Evolutionary conservation across 2,888 invertebrate genomes (phyloP).

Genomic region (Disparrhopalites patrizii): DNA sequence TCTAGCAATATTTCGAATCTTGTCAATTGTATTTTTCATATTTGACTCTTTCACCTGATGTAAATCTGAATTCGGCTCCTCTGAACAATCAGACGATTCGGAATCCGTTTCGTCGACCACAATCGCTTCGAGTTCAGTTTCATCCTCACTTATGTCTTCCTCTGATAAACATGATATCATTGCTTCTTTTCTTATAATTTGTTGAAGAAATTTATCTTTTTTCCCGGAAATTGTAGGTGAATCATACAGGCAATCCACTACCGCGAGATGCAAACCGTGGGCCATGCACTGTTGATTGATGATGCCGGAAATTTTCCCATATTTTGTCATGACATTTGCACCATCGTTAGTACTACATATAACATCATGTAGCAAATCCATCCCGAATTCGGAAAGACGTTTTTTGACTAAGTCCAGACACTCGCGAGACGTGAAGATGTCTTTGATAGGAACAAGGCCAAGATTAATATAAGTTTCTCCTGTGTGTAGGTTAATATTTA

Average conservation of each 20-base stretch:
- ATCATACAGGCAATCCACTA: slow-evolving; percentile 12
- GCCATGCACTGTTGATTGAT: slow-evolving; percentile 21
- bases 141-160: neutral
- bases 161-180: too few relatives aligned
- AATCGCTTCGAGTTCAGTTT: neutral
- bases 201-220: too few relatives aligned
- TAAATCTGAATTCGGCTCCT: neutral
- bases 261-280: slow-evolving; percentile 18
- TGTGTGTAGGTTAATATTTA: neutral
- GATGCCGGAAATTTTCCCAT: neutral
- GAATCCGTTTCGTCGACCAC: neutral
- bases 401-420: neutral
- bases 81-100: too few relatives aligned
- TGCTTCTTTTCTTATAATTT: too few relatives aligned
- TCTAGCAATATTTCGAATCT: neutral
- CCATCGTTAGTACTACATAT: slow-evolving; percentile 17
- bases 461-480: neutral
- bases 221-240: too few relatives aligned
- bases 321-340: slow-evolving; percentile 17
- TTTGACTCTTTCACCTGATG: neutral
- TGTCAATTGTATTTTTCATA: neutral
- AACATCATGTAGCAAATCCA: neutral
- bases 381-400: neutral
- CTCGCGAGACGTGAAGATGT: neutral
- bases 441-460: neutral